Conservation (phyloP, 30 jellyfish, hydroid and myxozoan species). For the Aurelia coerulea region DNA sequence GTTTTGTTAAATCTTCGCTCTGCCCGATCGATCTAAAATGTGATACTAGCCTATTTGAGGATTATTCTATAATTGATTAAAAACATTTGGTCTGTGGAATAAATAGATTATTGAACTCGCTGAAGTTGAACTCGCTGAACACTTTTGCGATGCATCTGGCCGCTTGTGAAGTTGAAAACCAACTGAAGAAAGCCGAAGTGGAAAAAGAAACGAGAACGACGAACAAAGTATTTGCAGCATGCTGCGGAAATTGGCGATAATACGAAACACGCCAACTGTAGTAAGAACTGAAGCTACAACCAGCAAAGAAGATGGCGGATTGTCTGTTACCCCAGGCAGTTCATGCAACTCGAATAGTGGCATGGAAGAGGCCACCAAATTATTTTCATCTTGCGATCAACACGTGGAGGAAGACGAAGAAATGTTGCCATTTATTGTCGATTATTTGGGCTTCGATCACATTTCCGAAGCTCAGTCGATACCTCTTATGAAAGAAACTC, state of each 20-base stretch:
- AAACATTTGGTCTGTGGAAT: constrained; percentile 25
- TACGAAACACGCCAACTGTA: constrained; percentile 36
- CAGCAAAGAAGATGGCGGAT: constrained; percentile 41
- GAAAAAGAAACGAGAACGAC: neutral
- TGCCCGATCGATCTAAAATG: constrained; percentile 1
- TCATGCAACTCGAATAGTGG: constrained; percentile 33
- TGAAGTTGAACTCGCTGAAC: constrained; percentile 9
- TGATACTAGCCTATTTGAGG: constrained; percentile 15
- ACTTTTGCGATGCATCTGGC: constrained; percentile 53
- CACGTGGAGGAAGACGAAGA: constrained; percentile 85
- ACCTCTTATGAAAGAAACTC: constrained; percentile 92
- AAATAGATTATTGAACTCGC: constrained; percentile 40
- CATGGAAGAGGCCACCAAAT: constrained; percentile 66
- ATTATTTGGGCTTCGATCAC: constrained; percentile 96
- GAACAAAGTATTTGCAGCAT: constrained; percentile 10
- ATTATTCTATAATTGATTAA: constrained; percentile 19
- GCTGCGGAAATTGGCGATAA: constrained; percentile 67
- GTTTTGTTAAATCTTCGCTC: constrained; percentile 14
- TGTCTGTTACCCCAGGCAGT: constrained; percentile 15
- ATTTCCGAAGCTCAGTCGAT: constrained; percentile 98
- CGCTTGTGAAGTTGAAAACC: constrained; percentile 4
- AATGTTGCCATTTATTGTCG: constrained; percentile 91
- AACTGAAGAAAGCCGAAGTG: neutral
- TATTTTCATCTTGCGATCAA: constrained; percentile 46
- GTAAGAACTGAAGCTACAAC: constrained; percentile 36